Evolutionary conservation across 2,797 vertebrate genomes (phyloP).

Genomic region (Remorina albescens): DNA sequence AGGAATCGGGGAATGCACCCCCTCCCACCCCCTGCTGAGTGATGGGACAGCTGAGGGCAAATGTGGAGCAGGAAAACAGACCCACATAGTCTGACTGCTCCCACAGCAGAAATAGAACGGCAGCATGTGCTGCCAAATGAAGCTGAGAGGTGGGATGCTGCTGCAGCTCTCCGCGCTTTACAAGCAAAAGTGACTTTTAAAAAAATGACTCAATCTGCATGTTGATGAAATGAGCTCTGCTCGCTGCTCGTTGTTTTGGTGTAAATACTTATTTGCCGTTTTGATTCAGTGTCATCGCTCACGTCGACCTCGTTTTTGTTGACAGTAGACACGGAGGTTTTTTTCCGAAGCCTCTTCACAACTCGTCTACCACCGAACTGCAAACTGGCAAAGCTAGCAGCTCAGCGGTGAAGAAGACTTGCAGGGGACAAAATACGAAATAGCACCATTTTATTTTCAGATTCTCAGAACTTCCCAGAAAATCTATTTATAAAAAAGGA

Average conservation of each 20-base stretch:
- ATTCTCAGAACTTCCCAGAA: too few species aligned
- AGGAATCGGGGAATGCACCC: constrained; percentile 42
- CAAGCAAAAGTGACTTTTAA: background rate
- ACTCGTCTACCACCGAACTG: too few species aligned
- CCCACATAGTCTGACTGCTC: constrained; percentile 58
- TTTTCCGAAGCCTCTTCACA: too few species aligned
- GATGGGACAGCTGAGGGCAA: constrained; percentile 75
- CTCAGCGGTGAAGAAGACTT: too few species aligned
- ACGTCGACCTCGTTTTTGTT: too few species aligned
- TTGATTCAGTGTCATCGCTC: background rate
- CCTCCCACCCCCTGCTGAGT: constrained; percentile 63
- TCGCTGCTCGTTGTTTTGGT: background rate
- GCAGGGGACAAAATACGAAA: too few species aligned
- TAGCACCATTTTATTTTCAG: too few species aligned
- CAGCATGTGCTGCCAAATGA: constrained; percentile 54
- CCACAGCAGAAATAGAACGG: constrained; percentile 68
- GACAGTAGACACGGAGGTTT: too few species aligned
- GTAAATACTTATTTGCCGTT: background rate
- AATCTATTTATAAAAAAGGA: too few species aligned
- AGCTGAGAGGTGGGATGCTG: constrained; percentile 33
- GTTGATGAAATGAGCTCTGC: background rate
- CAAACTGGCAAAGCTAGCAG: too few species aligned
- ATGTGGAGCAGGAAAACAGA: constrained; percentile 54
- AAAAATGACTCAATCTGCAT: background rate
- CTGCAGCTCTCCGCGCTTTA: constrained; percentile 14